phyloP scores from a whole-genome alignment of 2,113 vertebrate species.

The Macaca fascicularis region T2T-MFA8v1.1 NC_088380.1:154317001-154317500 shows the following conservation, averaged over 20 bases:
- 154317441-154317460: not conserved
- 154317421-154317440: not conserved
- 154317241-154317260: not conserved
- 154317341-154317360: not conserved
- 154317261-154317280: not conserved
- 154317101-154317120: not conserved
- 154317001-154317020: too few species aligned
- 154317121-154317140: not conserved
- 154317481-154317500: not conserved
- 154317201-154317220: not conserved
- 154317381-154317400: not conserved
- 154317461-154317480: not conserved
- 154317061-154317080: not conserved
- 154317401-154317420: not conserved
- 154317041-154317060: not conserved
- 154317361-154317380: not conserved
- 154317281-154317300: fast-evolving
- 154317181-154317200: not conserved
- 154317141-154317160: not conserved
- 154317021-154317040: not conserved
- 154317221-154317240: not conserved
- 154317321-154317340: not conserved
- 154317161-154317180: constrained; percentile 1
- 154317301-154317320: too few species aligned
- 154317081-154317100: not conserved